Base-by-base conservation (phyloP, 2,113 vertebrate species). In the Halcyon malimbica region DNA sequence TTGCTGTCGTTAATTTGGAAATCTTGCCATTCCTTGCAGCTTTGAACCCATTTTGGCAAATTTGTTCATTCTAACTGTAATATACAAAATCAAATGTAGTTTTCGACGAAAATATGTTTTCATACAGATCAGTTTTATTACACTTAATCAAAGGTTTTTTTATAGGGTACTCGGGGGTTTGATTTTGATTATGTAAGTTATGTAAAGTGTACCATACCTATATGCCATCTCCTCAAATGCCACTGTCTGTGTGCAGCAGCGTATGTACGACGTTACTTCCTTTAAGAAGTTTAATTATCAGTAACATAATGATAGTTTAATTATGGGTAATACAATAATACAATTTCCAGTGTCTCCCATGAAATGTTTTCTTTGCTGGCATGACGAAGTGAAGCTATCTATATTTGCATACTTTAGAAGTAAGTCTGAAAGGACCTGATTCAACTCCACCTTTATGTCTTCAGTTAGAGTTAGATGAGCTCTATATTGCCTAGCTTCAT, bases 141-240 rank as follows among this genome's bases (percentile, higher is more conserved):
- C 16, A 54, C 65, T 77, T 80, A 21, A 63, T 77, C 28, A 63
- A 6, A 70, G 60, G 13, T 54, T 84, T 83, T 84, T 83, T 89
- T 73, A 20, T 41, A 69, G 13, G 54, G 16, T 89, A 28, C 83
- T 84, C 0, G 1, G 24, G 69, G 60, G 20, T 85, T 87, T 90
- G 78, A 54, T 87, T 91, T 90, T 78, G 84, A 29, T 95, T 90
- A 90, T 89, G 56, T 93, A 95, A 93, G 83, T 81, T 93, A 73
- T 57, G 70, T 83, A 48, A 88, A 91, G 68, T 81, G 31, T 94
- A 64, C 21, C 2, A 0, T 48, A 70, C 62, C 44, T 87, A 1
- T 53, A 16, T 53, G 26, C 51, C 25, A 53, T 78, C 28, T 82
- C 9, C 18, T 13, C 35, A 56, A 42, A 39, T 74, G 33, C 33